phyloP scores from a whole-genome alignment of 2,113 vertebrate species.

The Eudyptes chrysolophus region DNA sequence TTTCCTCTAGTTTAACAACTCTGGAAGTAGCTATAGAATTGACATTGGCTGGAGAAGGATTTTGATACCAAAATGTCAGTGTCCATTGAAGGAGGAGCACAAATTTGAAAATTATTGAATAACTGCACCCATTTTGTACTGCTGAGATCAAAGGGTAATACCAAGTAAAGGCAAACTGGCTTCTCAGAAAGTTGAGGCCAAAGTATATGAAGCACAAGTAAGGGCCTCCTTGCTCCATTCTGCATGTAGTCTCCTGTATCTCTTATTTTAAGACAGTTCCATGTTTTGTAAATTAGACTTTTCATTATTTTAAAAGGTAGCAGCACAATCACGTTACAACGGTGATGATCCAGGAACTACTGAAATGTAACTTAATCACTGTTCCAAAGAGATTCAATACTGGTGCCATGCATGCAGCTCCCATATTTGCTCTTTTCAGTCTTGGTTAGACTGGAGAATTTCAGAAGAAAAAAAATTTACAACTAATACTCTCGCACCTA shows the following conservation, averaged over 20 bases:
- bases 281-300: not conserved
- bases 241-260: not conserved
- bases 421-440: not conserved
- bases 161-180: not conserved
- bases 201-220: not conserved
- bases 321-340: not conserved
- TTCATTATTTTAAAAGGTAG: not conserved
- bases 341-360: not conserved
- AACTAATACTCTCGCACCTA: not conserved
- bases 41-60: not conserved
- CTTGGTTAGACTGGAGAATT: not conserved
- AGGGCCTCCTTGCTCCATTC: not conserved
- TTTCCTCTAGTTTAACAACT: not conserved
- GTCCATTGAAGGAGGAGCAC: not conserved
- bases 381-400: not conserved
- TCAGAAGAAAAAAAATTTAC: not conserved
- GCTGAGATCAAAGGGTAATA: not conserved
- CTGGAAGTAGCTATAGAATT: not conserved
- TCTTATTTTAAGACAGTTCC: not conserved
- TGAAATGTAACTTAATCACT: not conserved
- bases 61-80: not conserved
- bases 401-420: not conserved
- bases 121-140: not conserved
- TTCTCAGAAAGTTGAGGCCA: not conserved
- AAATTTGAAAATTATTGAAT: not conserved